Evolutionary conservation across 2,113 vertebrate species (phyloP), one percentile per base, ranked within the genome.

Genomic region (Chitala chitala): DNA sequence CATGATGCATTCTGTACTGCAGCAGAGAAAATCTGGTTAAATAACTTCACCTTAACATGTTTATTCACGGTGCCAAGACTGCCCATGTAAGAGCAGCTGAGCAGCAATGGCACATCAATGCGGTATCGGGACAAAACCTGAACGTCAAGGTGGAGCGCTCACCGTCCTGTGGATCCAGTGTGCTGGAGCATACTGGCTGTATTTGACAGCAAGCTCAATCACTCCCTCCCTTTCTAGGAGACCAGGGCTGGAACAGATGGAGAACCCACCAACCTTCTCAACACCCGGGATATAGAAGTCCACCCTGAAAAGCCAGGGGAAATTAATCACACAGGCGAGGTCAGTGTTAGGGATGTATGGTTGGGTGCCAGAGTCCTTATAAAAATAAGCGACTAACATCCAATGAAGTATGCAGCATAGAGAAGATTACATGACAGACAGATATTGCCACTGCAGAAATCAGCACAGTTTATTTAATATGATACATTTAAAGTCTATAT

Each of bases 231-330:
- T 85, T 84, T 91, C 82, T 72, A 97, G 80, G 59, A 94, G 85
- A 46, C 89, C 90, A 0, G 95, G 94, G 76, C 92, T 93, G 72
- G 97, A 99, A 83, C 96, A 99, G 81, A 99, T 93, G 51, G 97
- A 99, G 88, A 97, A 98, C 3, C 96, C 96, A 36, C 94, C 96
- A 77, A 96, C 93, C 68, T 88, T 92, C 75, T 95, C 88, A 44
- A 96, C 73, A 17, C 93, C 94, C 2, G 96, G 94, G 79, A 98
- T 95, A 85, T 95, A 95, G 82, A 98, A 93, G 80, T 98, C 96
- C 63, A 99, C 90, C 95, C 96, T 98, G 82, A 79, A 86, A 81
- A 51, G 0, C 69, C 58, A 42, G 64, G 82, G 79, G 71, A 69
- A 36, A 63, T 63, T 80, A 81, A 75, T 53, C 6, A 24, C 5